Percentiles rank a stretch among this genome's conserved stretches.
phyloP scores from a whole-genome alignment of 2,888 invertebrate genomes.

The Phrixothrix hirtus region DNA sequence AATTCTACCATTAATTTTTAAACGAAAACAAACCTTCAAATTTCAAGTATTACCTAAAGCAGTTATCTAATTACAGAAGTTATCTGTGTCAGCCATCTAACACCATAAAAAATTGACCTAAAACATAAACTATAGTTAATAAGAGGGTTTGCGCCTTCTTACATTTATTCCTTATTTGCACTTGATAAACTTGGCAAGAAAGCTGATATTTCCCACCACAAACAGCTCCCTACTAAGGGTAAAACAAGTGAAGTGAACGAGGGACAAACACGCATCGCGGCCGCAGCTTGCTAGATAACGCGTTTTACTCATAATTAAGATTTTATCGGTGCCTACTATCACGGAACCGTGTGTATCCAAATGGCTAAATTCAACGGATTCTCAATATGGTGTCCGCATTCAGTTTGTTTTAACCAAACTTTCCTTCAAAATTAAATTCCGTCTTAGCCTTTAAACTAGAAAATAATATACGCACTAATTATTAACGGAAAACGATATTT shows the following conservation, averaged over 20 bases:
- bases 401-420: conserved; percentile 30
- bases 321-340: conserved; percentile 51
- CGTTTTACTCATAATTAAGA: conserved; percentile 58
- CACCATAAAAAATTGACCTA: conserved; percentile 8
- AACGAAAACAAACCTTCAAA: conserved; percentile 20
- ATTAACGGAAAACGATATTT: conserved; percentile 4
- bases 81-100: conserved; percentile 13
- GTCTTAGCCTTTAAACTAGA: conserved; percentile 9
- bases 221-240: conserved; percentile 14
- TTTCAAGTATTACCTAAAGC: conserved; percentile 16
- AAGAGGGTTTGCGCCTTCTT: conserved; percentile 10
- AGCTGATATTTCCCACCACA: conserved; percentile 27
- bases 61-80: conserved; percentile 17
- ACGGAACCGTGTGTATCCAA: conserved; percentile 51
- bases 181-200: conserved; percentile 25
- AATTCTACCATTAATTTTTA: conserved; percentile 10
- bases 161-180: conserved; percentile 20
- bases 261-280: conserved; percentile 53
- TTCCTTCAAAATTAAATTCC: conserved; percentile 12
- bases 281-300: conserved; percentile 55
- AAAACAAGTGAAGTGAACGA: conserved; percentile 47
- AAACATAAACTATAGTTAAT: conserved; percentile 16
- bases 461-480: conserved; percentile 9
- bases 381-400: conserved; percentile 50
- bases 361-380: conserved; percentile 52